Base-by-base conservation (phyloP, 2,888 invertebrate genomes). In the Melinaea marsaeus region DNA sequence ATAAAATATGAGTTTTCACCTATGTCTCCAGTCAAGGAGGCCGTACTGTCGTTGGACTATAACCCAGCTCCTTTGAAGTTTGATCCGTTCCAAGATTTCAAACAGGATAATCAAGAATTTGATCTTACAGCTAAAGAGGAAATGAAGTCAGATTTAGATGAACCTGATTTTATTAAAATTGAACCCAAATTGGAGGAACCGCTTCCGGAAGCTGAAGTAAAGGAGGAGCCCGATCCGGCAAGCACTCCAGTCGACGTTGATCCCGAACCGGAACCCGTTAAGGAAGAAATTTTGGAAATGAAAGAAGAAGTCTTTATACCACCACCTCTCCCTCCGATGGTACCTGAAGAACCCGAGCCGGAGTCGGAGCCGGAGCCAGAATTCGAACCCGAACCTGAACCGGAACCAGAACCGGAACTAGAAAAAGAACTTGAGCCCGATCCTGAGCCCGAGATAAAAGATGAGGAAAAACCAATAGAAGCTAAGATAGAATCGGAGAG, bases 61-160 rank as follows among this genome's bases (percentile, higher is more conserved):
- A 85, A 88, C 66, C 51, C 51, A 11, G 81, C 83, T 62, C 84
- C 84, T 4, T 71, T 84, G 58, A 86, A 87, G 74, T 66, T 72
- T 2, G 88, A 86, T 59, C 68, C 77, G 3, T 64, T 78, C 13
- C 79, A 79, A 55, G 86, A 88, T 55, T 68, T 78, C 70, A 88
- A 89, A 74, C 73, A 80, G 34, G 86, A 85, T 73, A 85, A 85
- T 71, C 74, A 80, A 34, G 86, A 84, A 77, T 83, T 88, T 63
- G 89, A 90, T 74, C 77, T 89, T 62, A 84, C 80, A 34, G 79
- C 89, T n/a, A 88, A 87, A 76, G 89, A 90, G 66, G 88, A 86
- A 72, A 83, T 89, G 81, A 89, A 88, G 69, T 79, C 82, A 0
- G 89, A 90, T 60, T 73, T 87, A 7, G 89, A 89, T 66, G 89